Evolutionary conservation across 1,140 invertebrate species (phyloP).

Genomic region (Lutraria rhynchaena): DNA sequence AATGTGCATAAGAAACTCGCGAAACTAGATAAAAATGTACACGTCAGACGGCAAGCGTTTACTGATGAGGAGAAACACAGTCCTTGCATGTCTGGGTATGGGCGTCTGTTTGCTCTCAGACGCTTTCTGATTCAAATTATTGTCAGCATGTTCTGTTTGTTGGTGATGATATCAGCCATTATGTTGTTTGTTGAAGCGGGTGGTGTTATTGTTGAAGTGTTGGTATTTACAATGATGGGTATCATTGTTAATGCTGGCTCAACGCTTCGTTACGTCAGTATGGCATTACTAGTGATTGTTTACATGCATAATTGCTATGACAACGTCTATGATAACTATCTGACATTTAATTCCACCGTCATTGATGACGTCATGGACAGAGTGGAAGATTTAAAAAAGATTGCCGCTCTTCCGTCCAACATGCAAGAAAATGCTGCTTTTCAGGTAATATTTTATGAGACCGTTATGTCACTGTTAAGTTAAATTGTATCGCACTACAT

Average conservation of each 20-base stretch:
- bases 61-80: slow-evolving; percentile 55
- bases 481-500: too few relatives aligned
- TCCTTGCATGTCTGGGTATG: slow-evolving; percentile 63
- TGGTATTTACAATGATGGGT: slow-evolving; percentile 81
- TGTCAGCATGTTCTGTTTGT: slow-evolving; percentile 72
- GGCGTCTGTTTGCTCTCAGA: slow-evolving; percentile 60
- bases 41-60: slow-evolving; percentile 49
- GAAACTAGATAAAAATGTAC: slow-evolving; percentile 72
- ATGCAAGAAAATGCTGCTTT: slow-evolving; percentile 79
- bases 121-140: slow-evolving; percentile 66
- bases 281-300: slow-evolving; percentile 78
- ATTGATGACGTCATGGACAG: slow-evolving; percentile 79
- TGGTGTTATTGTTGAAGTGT: slow-evolving; percentile 77
- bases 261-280: slow-evolving; percentile 79
- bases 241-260: slow-evolving; percentile 80
- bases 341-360: slow-evolving; percentile 78
- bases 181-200: slow-evolving; percentile 76
- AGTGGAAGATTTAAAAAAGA: slow-evolving; percentile 78
- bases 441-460: slow-evolving; percentile 56
- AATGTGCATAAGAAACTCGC: slow-evolving; percentile 69
- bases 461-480: too few relatives aligned
- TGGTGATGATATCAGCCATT: slow-evolving; percentile 74
- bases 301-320: slow-evolving; percentile 81
- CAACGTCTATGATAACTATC: slow-evolving; percentile 80
- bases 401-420: slow-evolving; percentile 77